Conservation (phyloP, 2,888 invertebrate genomes). For the Brachyopa scutellaris region DNA sequence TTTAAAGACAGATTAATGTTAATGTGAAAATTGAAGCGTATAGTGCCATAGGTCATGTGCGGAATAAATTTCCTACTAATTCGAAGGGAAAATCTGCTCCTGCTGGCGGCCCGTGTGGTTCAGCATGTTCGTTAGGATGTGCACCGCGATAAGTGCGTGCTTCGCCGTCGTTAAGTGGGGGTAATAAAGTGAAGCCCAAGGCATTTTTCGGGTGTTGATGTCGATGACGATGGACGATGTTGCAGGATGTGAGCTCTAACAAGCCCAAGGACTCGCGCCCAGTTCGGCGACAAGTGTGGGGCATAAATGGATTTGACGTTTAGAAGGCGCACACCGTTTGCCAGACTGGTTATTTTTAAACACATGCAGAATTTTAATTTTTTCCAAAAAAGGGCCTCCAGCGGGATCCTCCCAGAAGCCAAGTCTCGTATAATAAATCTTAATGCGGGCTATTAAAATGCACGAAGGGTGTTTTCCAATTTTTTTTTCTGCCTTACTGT, state of each 20-base stretch:
- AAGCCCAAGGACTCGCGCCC: constrained; percentile 2
- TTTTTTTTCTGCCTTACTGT: neutral
- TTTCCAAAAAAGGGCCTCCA: neutral
- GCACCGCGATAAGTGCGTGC: constrained; percentile 62
- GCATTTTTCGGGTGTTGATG: constrained; percentile 54
- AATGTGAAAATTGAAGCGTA: constrained; percentile 70
- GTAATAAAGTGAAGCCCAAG: constrained; percentile 54
- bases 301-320: constrained; percentile 24
- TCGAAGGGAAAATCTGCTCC: constrained; percentile 34
- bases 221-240: constrained; percentile 49
- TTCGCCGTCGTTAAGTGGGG: constrained; percentile 57
- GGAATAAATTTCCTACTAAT: constrained; percentile 54
- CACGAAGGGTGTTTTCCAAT: constrained; percentile 38
- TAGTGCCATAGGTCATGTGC: constrained; percentile 62
- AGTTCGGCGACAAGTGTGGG: constrained; percentile 1
- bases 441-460: constrained; percentile 44
- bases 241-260: constrained; percentile 35
- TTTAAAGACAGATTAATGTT: constrained; percentile 67
- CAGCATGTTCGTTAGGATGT: constrained; percentile 35
- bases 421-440: constrained; percentile 46
- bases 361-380: constrained; percentile 55
- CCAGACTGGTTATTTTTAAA: constrained; percentile 23
- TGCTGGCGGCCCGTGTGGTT: neutral
- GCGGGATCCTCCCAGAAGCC: neutral
- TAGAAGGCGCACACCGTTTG: constrained; percentile 9